phyloP scores from a whole-genome alignment of 2,113 vertebrate genomes.

The Cairina moschata region DNA sequence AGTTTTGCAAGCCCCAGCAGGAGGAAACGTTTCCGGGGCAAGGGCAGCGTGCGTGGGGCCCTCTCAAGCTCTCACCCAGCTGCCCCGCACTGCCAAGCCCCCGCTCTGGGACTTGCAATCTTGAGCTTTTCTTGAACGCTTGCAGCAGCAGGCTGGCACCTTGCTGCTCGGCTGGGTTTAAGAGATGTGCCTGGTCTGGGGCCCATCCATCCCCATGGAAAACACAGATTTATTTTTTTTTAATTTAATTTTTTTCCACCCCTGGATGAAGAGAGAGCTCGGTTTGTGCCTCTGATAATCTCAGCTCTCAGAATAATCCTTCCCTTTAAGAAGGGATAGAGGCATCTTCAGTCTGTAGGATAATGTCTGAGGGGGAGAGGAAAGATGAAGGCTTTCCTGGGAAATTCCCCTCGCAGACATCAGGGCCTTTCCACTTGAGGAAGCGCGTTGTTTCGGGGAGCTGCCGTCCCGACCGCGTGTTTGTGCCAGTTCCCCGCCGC shows the following conservation, averaged over 20 bases:
- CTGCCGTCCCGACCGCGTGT: rapidly evolving
- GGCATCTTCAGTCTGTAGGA: not conserved
- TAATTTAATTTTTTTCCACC: no score
- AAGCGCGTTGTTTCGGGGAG: rapidly evolving
- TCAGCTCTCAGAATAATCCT: not conserved
- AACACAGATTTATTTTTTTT: not conserved
- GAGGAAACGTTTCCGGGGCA: not conserved
- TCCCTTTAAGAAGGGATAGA: not conserved
- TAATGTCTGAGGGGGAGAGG: not conserved
- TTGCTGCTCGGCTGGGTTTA: not conserved
- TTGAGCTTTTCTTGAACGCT: not conserved
- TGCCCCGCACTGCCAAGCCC: not conserved
- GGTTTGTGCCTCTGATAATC: rapidly evolving
- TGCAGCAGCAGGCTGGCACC: rapidly evolving
- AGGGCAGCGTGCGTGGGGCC: rapidly evolving
- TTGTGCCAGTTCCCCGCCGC: not conserved
- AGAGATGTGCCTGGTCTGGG: not conserved
- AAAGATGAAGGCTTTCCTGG: not conserved
- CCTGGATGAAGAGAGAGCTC: rapidly evolving
- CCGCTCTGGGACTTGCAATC: rapidly evolving
- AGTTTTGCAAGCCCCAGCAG: rapidly evolving
- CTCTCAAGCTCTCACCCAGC: not conserved
- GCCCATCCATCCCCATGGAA: not conserved
- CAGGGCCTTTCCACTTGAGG: not conserved
- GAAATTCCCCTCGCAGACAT: not conserved